A percentile compares a stretch with the other conserved stretches of the same genome.
phyloP scores from a whole-genome alignment of 2,797 vertebrate species.

The Cirrhinus molitorella region DNA sequence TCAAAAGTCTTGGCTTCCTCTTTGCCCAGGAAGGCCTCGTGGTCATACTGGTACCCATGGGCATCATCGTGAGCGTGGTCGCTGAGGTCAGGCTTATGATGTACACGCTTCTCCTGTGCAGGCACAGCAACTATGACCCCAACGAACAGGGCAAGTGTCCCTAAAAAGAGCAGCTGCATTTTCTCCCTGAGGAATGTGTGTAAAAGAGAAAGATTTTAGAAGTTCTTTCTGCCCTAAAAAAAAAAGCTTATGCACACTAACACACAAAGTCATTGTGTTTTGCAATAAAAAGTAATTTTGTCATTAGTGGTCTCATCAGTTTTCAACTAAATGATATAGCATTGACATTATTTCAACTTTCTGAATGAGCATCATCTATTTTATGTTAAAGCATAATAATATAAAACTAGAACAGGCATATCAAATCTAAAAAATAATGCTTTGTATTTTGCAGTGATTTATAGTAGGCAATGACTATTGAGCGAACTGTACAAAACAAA shows the following conservation, averaged over 20 bases:
- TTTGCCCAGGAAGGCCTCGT: conserved; percentile 91
- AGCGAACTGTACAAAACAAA: neutral
- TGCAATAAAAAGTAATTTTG: neutral
- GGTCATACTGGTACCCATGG: conserved; percentile 86
- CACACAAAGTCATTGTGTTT: neutral
- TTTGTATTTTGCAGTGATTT: conserved; percentile 5
- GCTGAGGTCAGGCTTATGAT: conserved; percentile 83
- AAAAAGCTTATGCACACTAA: neutral
- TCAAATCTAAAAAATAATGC: neutral
- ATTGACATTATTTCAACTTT: neutral
- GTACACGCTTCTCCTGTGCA: conserved; percentile 85
- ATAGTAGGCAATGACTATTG: neutral
- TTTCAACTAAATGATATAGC: neutral
- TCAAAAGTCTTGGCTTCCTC: conserved; percentile 91
- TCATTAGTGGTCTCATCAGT: neutral
- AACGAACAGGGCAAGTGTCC: conserved; percentile 60
- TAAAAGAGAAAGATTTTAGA: neutral
- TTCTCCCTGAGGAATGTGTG: conserved; percentile 50
- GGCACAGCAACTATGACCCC: conserved; percentile 74
- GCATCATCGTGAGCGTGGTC: conserved; percentile 80
- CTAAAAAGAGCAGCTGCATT: conserved; percentile 68
- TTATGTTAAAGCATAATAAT: neutral
- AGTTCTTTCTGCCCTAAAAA: neutral
- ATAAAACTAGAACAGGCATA: neutral
- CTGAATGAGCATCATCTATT: neutral